Evolutionary conservation across 2,888 invertebrate species (phyloP), one percentile per base, ranked within the genome.

Genomic region (Mythimna albipuncta): DNA sequence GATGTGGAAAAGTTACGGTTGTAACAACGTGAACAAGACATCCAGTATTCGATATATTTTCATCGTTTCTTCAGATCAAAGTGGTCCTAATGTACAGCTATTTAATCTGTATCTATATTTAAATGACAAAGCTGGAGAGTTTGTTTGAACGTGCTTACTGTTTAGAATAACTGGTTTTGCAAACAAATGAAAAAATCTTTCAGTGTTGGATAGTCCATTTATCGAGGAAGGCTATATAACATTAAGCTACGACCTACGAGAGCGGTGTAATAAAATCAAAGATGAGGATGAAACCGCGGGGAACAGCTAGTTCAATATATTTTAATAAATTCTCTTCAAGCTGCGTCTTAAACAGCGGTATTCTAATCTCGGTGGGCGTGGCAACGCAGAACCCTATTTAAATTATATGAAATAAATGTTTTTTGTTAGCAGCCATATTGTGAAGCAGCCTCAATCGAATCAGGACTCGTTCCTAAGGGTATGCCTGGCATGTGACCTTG

Each of bases 311-410:
- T 47, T 6, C 5, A 35, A 69, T 21, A 55, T 69, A 50, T 63
- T 58, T 44, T 16, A 47, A 41, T 55, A 26, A 58, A 35, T 55
- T 47, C 32, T 55, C 54, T 58, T 68, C 41, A 50, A 59, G 66
- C 73, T 69, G 54, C 47, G 38, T 77, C 75, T 85, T 72, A 83
- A 72, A 58, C 68, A 70, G 55, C 59, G 75, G 79, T 79, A 80
- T 88, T 84, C 78, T 81, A 85, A 83, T 83, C 55, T 69, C 44
- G 64, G 65, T 61, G 82, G 88, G 88, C 83, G 88, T 85, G 88
- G 81, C 68, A 52, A 78, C 64, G 57, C 72, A 62, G 73, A 81
- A 83, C 77, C 84, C 87, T 74, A 82, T 87, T 87, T 84, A 82
- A 83, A 87, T 83, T 79, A 78, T 84, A 87, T 86, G 77, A 84